Evolutionary conservation across 2,797 vertebrate species (phyloP).

Genomic region (Tadarida brasiliensis): DNA sequence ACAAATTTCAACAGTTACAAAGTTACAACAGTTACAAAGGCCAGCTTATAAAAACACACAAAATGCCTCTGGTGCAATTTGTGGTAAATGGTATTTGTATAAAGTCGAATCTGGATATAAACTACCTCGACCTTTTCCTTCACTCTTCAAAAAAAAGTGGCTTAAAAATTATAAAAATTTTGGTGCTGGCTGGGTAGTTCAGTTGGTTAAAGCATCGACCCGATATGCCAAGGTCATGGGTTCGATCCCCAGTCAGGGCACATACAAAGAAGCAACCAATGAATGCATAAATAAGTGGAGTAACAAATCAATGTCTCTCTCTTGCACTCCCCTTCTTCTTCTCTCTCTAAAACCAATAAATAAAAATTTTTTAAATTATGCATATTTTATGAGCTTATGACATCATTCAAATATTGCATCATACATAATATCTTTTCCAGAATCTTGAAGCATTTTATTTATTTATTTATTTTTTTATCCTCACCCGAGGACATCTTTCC

Average conservation of each 20-base stretch:
- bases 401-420: not conserved
- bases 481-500: no score
- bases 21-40: not conserved
- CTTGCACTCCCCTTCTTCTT: no score
- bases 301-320: no score
- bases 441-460: not conserved
- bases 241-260: no score
- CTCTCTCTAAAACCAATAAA: no score
- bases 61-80: not conserved
- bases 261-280: no score
- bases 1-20: constrained; percentile 1
- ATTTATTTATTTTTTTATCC: no score
- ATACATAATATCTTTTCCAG: not conserved
- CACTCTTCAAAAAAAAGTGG: not conserved
- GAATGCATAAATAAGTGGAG: no score
- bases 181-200: not conserved
- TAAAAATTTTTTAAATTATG: no score
- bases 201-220: no score
- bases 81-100: not conserved
- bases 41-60: not conserved
- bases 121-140: not conserved
- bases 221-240: no score
- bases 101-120: not conserved
- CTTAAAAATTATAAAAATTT: constrained; percentile 21
- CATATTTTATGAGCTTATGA: not conserved